Evolutionary conservation across 2,113 vertebrate species (phyloP).

Genomic region (Thymallus thymallus): DNA sequence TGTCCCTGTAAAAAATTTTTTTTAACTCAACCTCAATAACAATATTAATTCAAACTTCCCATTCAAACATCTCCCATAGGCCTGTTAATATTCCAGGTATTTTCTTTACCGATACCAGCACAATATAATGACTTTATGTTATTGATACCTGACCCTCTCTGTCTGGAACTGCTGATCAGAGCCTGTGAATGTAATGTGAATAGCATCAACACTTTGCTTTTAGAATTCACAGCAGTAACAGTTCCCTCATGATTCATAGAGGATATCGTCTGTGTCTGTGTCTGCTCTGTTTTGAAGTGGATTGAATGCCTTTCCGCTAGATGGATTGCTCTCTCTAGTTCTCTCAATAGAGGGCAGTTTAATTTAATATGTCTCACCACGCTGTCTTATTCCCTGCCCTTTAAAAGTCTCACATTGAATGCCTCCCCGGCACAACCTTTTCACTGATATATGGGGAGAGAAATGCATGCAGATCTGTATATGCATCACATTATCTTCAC

Average conservation of each 20-base stretch:
- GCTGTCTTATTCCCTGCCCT: constrained; percentile 36
- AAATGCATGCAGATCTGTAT: constrained; percentile 27
- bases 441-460: constrained; percentile 28
- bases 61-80: neutral
- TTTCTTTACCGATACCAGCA: too few relatives aligned
- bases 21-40: too few relatives aligned
- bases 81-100: neutral
- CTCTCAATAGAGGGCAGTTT: constrained; percentile 32
- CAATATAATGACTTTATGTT: neutral
- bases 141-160: neutral
- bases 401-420: constrained; percentile 31
- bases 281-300: constrained; percentile 40
- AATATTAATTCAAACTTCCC: constrained; percentile 17
- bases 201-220: neutral
- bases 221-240: neutral
- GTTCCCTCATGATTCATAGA: constrained; percentile 11
- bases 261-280: constrained; percentile 13
- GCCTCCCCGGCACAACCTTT: constrained; percentile 29
- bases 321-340: constrained; percentile 22
- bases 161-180: neutral
- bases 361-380: constrained; percentile 27
- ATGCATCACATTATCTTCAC: constrained; percentile 31
- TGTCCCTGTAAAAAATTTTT: too few relatives aligned
- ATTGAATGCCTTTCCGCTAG: constrained; percentile 27
- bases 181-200: too few relatives aligned